phyloP scores from a whole-genome alignment of 2,888 invertebrate genomes.

The Eristalinus sepulchralis region DNA sequence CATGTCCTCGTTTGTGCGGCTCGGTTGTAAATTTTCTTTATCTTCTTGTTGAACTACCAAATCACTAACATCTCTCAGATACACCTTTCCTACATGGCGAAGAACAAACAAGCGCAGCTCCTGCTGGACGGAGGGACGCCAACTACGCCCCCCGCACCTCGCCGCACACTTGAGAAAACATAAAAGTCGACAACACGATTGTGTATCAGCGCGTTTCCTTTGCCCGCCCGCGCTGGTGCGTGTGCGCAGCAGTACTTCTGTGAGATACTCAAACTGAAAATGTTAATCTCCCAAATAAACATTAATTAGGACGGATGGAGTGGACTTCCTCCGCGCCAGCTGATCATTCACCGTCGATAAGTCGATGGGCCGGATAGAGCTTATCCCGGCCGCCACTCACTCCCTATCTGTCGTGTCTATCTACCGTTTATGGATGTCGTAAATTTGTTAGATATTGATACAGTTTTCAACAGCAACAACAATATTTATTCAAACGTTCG shows the following conservation, averaged over 20 bases:
- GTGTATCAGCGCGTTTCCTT: not conserved
- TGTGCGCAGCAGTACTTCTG: constrained; percentile 11
- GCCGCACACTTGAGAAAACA: constrained; percentile 49
- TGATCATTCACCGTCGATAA: constrained; percentile 29
- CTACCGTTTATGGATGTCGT: constrained; percentile 40
- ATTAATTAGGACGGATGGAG: constrained; percentile 55
- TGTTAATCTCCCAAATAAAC: constrained; percentile 68
- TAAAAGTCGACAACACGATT: constrained; percentile 20
- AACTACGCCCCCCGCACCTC: not conserved
- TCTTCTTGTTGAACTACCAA: constrained; percentile 50
- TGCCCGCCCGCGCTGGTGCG: not conserved
- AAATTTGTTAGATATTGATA: constrained; percentile 61
- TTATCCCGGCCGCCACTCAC: not conserved
- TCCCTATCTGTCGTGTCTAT: not conserved
- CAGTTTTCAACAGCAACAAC: constrained; percentile 28
- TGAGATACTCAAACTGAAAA: constrained; percentile 19
- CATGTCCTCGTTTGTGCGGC: constrained; percentile 24
- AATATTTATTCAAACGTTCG: constrained; percentile 53
- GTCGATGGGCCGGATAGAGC: not conserved
- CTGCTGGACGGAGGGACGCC: constrained; percentile 21
- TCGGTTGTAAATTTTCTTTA: constrained; percentile 56
- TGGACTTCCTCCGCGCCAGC: constrained; percentile 27
- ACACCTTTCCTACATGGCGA: not conserved
- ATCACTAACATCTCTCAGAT: constrained; percentile 53
- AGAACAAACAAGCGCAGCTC: constrained; percentile 43